Evolutionary conservation across 2,113 vertebrate species (phyloP).

Genomic region (Melanerpes formicivorus): DNA sequence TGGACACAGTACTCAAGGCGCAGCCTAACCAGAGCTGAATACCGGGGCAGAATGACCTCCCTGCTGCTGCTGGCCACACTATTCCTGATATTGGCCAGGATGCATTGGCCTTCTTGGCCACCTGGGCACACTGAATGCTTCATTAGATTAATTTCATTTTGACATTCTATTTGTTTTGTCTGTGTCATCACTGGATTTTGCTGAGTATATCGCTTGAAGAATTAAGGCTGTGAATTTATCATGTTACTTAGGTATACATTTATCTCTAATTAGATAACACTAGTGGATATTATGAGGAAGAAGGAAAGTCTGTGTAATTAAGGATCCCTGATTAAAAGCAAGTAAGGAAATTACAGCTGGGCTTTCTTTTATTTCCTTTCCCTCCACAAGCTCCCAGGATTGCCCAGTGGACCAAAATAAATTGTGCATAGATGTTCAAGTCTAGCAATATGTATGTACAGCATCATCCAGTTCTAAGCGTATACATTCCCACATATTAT

Average conservation of each 20-base stretch:
- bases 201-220: constrained; percentile 59
- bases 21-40: too few species aligned
- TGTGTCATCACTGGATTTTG: constrained; percentile 51
- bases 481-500: background rate
- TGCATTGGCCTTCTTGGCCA: too few species aligned
- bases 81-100: too few species aligned
- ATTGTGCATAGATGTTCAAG: background rate
- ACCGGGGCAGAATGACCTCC: too few species aligned
- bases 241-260: background rate
- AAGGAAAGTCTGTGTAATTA: constrained; percentile 35
- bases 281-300: constrained; percentile 16
- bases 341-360: constrained; percentile 18
- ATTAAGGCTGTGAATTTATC: constrained; percentile 7
- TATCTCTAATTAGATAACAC: constrained; percentile 33
- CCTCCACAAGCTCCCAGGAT: background rate
- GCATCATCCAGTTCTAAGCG: background rate
- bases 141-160: constrained; percentile 72
- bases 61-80: too few species aligned
- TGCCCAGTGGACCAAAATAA: constrained; percentile 33
- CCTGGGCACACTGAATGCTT: background rate
- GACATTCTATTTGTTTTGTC: constrained; percentile 44
- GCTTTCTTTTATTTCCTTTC: background rate
- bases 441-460: background rate
- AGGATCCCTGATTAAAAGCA: constrained; percentile 55
- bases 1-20: too few species aligned